These are phyloP conservation scores for Morpho achilles DNA, from an alignment of 2,888 invertebrate species.

Conservation along the genomic window DNA sequence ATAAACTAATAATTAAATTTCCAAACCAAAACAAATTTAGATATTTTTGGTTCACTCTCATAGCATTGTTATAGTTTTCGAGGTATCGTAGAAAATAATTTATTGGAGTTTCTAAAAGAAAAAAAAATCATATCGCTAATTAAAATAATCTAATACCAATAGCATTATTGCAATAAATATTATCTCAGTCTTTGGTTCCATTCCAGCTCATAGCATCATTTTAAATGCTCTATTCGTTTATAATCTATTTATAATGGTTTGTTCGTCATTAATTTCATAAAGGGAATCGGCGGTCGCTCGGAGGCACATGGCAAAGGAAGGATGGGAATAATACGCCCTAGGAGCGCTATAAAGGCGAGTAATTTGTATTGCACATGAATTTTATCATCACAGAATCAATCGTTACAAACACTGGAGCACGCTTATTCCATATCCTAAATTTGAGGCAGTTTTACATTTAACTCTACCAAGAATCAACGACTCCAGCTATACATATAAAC, in stretches of 20 bases:
- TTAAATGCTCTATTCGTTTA: slow-evolving; percentile 48
- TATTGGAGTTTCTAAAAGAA: too few species aligned
- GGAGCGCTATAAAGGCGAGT: slow-evolving; percentile 13
- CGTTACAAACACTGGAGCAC: not conserved
- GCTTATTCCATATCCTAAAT: too few species aligned
- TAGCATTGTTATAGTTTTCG: too few species aligned
- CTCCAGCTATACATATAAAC: too few species aligned
- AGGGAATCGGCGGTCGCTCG: slow-evolving; percentile 10
- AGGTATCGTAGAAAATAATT: too few species aligned
- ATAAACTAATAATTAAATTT: too few species aligned
- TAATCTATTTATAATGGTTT: slow-evolving; percentile 39
- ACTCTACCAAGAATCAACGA: too few species aligned
- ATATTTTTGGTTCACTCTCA: too few species aligned
- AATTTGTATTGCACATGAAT: slow-evolving; percentile 57
- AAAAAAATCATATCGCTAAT: slow-evolving; percentile 29
- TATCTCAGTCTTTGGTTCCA: slow-evolving; percentile 71
- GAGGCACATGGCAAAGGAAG: slow-evolving; percentile 48
- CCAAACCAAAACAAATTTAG: too few species aligned
- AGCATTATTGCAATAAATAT: slow-evolving; percentile 63
- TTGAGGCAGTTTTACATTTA: too few species aligned
- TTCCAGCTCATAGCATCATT: slow-evolving; percentile 58
- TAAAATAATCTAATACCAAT: slow-evolving; percentile 62
- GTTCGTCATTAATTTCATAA: slow-evolving; percentile 36
- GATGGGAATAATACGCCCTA: slow-evolving; percentile 14
- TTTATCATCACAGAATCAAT: slow-evolving; percentile 55